Percentiles rank a stretch among this genome's conserved stretches.
Conservation (phyloP, 2,113 vertebrate genomes). For the Stigmatopora argus region DNA sequence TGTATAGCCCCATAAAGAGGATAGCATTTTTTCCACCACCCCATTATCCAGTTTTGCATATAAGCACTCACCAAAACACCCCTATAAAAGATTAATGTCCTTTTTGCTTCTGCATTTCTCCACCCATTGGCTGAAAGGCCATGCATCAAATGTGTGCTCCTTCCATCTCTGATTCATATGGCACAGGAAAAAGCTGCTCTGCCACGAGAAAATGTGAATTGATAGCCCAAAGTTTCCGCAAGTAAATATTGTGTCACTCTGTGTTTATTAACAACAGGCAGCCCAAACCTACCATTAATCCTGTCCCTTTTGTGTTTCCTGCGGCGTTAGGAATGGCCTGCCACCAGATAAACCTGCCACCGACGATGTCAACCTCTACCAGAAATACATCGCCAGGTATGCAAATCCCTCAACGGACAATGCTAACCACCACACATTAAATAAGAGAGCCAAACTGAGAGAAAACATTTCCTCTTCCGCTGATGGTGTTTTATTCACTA, state of each 20-base stretch:
- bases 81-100: constrained; percentile 71
- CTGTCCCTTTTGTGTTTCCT: constrained; percentile 75
- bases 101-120: constrained; percentile 57
- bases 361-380: constrained; percentile 98
- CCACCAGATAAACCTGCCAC: constrained; percentile 93
- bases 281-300: constrained; percentile 67
- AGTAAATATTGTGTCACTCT: constrained; percentile 75
- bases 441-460: constrained; percentile 46
- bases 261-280: constrained; percentile 73
- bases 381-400: constrained; percentile 99
- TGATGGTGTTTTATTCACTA: constrained; percentile 57
- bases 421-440: constrained; percentile 20
- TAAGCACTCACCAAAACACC: constrained; percentile 63
- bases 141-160: constrained; percentile 68
- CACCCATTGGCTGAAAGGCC: constrained; percentile 68
- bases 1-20: constrained; percentile 24
- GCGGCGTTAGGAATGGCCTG: constrained; percentile 90
- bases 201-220: constrained; percentile 73
- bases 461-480: constrained; percentile 40
- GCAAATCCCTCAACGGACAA: constrained; percentile 66
- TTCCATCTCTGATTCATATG: constrained; percentile 64
- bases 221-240: constrained; percentile 70
- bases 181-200: constrained; percentile 62
- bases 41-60: constrained; percentile 68
- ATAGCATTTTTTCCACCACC: constrained; percentile 48